phyloP scores from a whole-genome alignment of 2,113 vertebrate genomes.

The Poeciliopsis prolifica region DNA sequence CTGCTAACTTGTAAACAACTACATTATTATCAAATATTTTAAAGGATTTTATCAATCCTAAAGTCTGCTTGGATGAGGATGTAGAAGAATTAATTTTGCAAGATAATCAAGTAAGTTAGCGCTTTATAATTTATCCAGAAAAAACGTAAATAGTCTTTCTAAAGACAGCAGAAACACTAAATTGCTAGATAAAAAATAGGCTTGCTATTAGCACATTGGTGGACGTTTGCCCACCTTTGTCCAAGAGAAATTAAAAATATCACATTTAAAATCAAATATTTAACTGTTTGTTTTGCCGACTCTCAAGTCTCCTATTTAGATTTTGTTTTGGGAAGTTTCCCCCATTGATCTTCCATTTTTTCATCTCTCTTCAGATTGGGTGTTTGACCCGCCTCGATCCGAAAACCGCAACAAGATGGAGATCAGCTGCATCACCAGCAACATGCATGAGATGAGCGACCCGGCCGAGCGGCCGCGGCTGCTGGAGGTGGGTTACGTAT shows the following conservation, averaged over 20 bases:
- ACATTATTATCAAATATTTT: background rate
- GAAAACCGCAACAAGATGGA: constrained; percentile 81
- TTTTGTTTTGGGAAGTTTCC: background rate
- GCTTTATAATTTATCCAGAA: too few relatives aligned
- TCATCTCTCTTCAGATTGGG: constrained; percentile 79
- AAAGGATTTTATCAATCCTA: too few relatives aligned
- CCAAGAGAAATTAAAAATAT: too few relatives aligned
- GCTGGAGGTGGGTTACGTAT: constrained; percentile 62
- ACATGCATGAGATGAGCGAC: constrained; percentile 74
- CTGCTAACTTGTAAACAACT: background rate
- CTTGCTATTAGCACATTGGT: too few relatives aligned
- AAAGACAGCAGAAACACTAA: too few relatives aligned
- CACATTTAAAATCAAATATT: background rate
- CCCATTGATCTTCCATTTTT: background rate
- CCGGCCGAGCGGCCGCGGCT: constrained; percentile 51
- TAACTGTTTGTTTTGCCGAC: background rate
- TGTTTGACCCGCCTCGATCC: constrained; percentile 75
- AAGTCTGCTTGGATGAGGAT: too few relatives aligned
- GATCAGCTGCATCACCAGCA: constrained; percentile 83
- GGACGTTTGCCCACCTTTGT: too few relatives aligned
- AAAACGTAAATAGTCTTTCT: too few relatives aligned
- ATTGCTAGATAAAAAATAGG: too few relatives aligned
- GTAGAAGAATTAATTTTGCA: too few relatives aligned
- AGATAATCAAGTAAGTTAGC: too few relatives aligned
- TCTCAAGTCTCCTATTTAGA: background rate